Conservation (phyloP, 2,888 invertebrate genomes). For the Callyntrura sp. region DNA sequence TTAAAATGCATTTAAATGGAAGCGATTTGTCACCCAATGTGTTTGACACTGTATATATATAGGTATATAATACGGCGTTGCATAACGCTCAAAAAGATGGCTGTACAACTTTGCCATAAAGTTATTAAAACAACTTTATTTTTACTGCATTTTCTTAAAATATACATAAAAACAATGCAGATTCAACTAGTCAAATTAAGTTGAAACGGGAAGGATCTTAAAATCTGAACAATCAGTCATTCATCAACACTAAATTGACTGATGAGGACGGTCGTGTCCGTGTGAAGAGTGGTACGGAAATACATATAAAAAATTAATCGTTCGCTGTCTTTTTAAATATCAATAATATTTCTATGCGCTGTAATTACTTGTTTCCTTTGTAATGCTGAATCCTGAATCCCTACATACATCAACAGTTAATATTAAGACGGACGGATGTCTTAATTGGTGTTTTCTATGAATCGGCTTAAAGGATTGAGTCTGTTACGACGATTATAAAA, state of each 20-base stretch:
- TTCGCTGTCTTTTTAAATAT: neutral
- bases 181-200: neutral
- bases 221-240: slow-evolving; percentile 16
- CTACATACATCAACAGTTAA: slow-evolving; percentile 24
- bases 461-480: no score
- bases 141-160: neutral
- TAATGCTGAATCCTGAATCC: no score
- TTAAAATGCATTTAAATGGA: no score
- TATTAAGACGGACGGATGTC: slow-evolving; percentile 29
- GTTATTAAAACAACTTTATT: neutral
- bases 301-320: neutral
- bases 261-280: neutral
- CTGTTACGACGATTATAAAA: no score
- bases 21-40: no score
- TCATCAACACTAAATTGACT: neutral
- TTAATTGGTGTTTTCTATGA: no score
- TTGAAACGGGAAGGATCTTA: neutral
- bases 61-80: no score
- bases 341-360: neutral
- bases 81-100: neutral
- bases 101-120: no score
- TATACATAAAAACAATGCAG: neutral
- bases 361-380: slow-evolving; percentile 11
- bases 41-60: no score
- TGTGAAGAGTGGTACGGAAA: neutral